phyloP scores from a whole-genome alignment of 2,797 vertebrate genomes.

The Trachurus trachurus region DNA sequence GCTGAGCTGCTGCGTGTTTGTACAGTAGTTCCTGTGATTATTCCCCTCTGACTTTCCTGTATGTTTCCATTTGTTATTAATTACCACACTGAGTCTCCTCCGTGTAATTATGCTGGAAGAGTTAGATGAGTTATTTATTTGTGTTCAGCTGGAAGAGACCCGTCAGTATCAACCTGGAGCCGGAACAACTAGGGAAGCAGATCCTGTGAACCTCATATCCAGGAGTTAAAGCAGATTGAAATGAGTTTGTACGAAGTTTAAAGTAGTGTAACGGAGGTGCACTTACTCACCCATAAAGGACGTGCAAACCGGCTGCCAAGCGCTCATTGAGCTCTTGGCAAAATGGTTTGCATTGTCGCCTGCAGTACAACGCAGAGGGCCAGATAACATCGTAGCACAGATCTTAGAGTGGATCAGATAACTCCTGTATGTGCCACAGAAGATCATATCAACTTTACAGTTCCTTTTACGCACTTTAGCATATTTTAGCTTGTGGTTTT shows the following conservation, averaged over 20 bases:
- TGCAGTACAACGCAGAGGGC: no score
- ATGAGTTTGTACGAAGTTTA: slow-evolving; percentile 17
- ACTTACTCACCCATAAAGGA: no score
- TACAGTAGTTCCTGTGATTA: slow-evolving; percentile 22
- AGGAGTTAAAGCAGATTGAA: slow-evolving; percentile 14
- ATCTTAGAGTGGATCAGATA: neutral
- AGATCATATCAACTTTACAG: neutral
- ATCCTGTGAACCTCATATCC: neutral
- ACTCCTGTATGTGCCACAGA: neutral
- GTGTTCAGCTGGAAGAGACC: slow-evolving; percentile 22
- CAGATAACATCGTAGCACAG: no score
- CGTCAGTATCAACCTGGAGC: slow-evolving; percentile 30
- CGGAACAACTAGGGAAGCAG: neutral
- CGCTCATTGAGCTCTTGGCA: no score
- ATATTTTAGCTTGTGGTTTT: neutral
- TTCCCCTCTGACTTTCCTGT: slow-evolving; percentile 32
- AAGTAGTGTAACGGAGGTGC: no score
- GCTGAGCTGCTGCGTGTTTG: slow-evolving; percentile 22
- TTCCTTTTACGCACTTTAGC: neutral
- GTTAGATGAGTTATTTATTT: slow-evolving; percentile 42
- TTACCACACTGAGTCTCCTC: slow-evolving; percentile 24
- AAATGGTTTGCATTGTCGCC: no score
- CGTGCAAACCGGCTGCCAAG: no score
- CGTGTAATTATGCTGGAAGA: slow-evolving; percentile 35
- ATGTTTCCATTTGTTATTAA: slow-evolving; percentile 51